Evolutionary conservation across 2,888 invertebrate species (phyloP), one percentile per base, ranked within the genome.

Genomic region (Aricia artaxerxes): DNA sequence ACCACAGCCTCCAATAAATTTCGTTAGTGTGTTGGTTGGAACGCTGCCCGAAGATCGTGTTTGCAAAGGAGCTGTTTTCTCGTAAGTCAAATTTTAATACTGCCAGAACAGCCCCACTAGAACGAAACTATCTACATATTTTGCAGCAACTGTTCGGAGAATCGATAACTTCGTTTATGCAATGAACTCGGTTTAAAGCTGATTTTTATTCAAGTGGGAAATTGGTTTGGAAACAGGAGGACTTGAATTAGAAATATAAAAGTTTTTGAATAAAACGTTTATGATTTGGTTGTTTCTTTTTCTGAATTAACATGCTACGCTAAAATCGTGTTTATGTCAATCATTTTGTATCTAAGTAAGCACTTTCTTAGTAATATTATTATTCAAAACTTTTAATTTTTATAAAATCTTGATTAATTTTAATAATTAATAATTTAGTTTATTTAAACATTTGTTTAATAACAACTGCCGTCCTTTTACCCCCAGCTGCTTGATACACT

Each of bases 71-170:
- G 78, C 73, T 78, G 73, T 44, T 60, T 69, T 79, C 78, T 79
- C 75, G 78, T 79, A 75, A 79, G 78, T 79, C 75, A 79, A 79
- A 79, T 75, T 73, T 79, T 60, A 73, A 79, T 61, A 79, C 78
- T 44, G 44, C 57, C 44, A 75, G 78, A 75, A 75, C 78, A 61
- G 61, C 60, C 78, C 78, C 24, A 75, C 75, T 79, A 49, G 61
- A 75, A 57, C 73, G 61, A 73, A 31, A 57, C 76, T 76, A 76
- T 76, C 76, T 76, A 76, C 76, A 76, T 75, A 75, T 76, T 57
- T 76, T 57, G 75, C 31, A 73, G 75, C 75, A 76, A 76, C 76
- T 76, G 57, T 57, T 76, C 16, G 35, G 31, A 57, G 76, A 57
- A 76, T 76, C 76, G 57, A 76, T 57, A 76, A 31, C 53, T 69